Percentiles rank a stretch among this genome's conserved stretches.
Conservation (phyloP, 2,113 vertebrate genomes). For the Crotalus horridus region DNA sequence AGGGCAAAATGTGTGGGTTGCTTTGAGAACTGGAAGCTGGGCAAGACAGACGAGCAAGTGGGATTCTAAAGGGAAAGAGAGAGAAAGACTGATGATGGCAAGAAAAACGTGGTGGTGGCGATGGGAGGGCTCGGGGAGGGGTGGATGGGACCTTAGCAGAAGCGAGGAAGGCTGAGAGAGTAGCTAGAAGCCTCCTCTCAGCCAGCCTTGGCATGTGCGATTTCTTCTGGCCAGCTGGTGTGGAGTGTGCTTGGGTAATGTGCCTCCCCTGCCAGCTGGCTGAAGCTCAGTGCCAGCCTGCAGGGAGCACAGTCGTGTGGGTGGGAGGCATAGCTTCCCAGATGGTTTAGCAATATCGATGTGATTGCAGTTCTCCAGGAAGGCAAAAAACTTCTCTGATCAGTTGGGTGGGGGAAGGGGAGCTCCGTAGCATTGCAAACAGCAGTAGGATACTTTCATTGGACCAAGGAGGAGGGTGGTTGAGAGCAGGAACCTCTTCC, state of each 20-base stretch:
- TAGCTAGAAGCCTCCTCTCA: conserved; percentile 16
- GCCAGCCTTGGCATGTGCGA: conserved; percentile 12
- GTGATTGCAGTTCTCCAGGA: conserved; percentile 15
- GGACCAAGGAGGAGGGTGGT: neutral
- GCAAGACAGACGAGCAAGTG: neutral
- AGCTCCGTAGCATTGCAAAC: neutral
- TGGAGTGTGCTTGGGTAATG: conserved; percentile 20
- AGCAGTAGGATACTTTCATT: neutral
- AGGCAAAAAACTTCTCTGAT: conserved; percentile 20
- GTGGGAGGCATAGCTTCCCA: conserved; percentile 18
- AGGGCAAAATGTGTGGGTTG: neutral
- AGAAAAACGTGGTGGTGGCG: neutral
- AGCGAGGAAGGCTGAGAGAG: neutral
- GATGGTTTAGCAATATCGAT: conserved; percentile 15
- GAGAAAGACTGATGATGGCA: neutral
- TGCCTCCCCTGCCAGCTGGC: conserved; percentile 16
- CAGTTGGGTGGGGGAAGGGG: neutral
- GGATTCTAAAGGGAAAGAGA: neutral
- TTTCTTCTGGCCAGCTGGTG: conserved; percentile 11
- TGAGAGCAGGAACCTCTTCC: rapidly evolving
- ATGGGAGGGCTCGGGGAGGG: neutral
- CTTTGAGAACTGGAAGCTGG: neutral
- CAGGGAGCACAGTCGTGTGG: neutral
- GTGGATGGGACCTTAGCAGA: neutral
- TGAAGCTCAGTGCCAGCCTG: neutral